Conservation (phyloP, 2,888 invertebrate genomes). For the Cerceris ruficornis region DNA sequence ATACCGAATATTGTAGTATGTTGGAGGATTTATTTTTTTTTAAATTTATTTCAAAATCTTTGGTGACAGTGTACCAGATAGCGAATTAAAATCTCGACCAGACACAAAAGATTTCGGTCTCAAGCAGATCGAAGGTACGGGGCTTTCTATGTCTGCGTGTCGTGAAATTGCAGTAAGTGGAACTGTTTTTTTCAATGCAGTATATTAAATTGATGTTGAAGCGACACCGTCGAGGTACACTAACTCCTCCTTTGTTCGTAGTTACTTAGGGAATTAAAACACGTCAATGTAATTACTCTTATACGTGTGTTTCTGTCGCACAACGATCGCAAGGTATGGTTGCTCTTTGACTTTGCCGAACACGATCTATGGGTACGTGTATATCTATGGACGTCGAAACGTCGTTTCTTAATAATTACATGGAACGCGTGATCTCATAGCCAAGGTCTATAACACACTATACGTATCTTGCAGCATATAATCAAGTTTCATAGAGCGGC, state of each 20-base stretch:
- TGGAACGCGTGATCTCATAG: neutral
- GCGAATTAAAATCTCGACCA: conserved; percentile 82
- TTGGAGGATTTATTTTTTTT: neutral
- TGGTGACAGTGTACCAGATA: conserved; percentile 76
- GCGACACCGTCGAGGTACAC: neutral
- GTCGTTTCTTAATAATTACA: too few species aligned
- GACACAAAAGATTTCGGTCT: conserved; percentile 97
- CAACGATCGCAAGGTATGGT: conserved; percentile 97
- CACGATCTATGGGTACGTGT: conserved; percentile 95
- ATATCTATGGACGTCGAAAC: neutral
- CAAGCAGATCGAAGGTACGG: conserved; percentile 99
- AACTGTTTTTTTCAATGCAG: neutral
- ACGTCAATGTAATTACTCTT: conserved; percentile 97
- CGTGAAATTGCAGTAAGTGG: conserved; percentile 96
- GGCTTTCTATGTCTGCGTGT: conserved; percentile 99
- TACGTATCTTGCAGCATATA: conserved; percentile 87
- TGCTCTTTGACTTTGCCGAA: conserved; percentile 99
- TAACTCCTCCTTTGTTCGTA: conserved; percentile 77
- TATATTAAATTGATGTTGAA: neutral
- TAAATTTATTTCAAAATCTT: conserved; percentile 22
- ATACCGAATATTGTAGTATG: neutral
- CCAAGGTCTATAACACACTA: neutral
- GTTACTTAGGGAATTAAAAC: conserved; percentile 97
- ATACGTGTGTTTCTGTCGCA: conserved; percentile 98
- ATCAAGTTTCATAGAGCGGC: conserved; percentile 99